Percentiles rank a stretch among this genome's conserved stretches.
These are phyloP conservation scores for Tenualosa ilisha DNA, from an alignment of 2,797 vertebrate genomes.

Conservation along the genomic window DNA sequence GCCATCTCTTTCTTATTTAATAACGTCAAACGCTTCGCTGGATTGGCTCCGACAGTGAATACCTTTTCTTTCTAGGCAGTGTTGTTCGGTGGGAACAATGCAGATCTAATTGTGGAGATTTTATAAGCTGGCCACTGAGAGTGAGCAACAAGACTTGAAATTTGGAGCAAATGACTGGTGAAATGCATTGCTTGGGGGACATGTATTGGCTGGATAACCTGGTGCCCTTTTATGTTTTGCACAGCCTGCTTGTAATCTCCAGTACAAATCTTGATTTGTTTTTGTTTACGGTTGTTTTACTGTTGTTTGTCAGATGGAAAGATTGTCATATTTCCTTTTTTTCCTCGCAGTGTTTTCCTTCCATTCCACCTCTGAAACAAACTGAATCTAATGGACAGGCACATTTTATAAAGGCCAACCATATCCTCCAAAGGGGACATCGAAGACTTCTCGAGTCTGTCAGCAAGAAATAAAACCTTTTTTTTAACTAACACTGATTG, in stretches of 20 bases:
- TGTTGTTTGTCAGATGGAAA: not conserved
- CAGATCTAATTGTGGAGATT: slow-evolving; percentile 82
- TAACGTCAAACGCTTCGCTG: slow-evolving; percentile 92
- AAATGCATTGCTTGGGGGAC: not conserved
- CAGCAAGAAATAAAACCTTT: not conserved
- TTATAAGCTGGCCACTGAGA: slow-evolving; percentile 82
- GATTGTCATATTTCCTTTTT: not conserved
- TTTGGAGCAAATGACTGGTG: slow-evolving; percentile 70
- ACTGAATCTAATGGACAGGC: not conserved
- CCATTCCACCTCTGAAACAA: not conserved
- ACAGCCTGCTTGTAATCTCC: not conserved
- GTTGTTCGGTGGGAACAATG: slow-evolving; percentile 84
- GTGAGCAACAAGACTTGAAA: slow-evolving; percentile 80
- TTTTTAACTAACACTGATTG: not conserved
- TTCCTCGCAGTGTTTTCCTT: not conserved
- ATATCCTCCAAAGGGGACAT: not conserved
- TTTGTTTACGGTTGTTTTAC: not conserved
- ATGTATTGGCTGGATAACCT: not conserved
- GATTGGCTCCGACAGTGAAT: slow-evolving; percentile 84
- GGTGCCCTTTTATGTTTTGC: not conserved
- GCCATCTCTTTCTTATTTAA: slow-evolving; percentile 97
- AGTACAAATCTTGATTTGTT: not conserved
- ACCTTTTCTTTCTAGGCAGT: slow-evolving; percentile 80
- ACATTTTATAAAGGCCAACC: not conserved
- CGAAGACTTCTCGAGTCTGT: not conserved